A percentile compares a stretch with the other conserved stretches of the same genome.
Evolutionary conservation across 2,888 invertebrate genomes (phyloP).

Genomic region (Celastrina argiolus): DNA sequence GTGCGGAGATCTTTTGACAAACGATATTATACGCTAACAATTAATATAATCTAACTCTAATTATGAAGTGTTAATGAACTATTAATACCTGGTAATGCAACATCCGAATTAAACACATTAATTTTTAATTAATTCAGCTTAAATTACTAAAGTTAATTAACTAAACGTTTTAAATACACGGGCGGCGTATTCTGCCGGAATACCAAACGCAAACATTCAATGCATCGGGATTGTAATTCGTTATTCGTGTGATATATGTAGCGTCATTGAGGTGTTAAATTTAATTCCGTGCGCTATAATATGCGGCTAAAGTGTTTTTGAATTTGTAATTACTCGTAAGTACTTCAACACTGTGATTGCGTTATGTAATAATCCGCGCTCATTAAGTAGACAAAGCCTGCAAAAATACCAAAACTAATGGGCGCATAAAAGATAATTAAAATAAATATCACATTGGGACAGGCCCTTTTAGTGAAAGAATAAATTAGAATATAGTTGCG

Average conservation of each 20-base stretch:
- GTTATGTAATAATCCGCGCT: not conserved
- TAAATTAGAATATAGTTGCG: not conserved
- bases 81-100: not conserved
- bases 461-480: not conserved
- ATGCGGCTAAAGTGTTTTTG: not conserved
- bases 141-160: conserved; percentile 11
- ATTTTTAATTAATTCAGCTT: not conserved
- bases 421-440: conserved; percentile 5
- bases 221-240: conserved; percentile 3
- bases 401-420: not conserved
- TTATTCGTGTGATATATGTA: conserved; percentile 8
- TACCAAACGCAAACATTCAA: conserved; percentile 9
- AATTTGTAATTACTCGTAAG: conserved; percentile 3
- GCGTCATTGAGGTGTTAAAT: conserved; percentile 1
- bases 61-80: not conserved
- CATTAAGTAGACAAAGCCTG: not conserved
- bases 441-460: not conserved
- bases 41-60: not conserved
- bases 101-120: not conserved
- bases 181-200: not conserved
- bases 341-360: not conserved
- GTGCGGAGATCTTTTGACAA: not conserved
- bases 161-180: conserved; percentile 10
- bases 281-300: not conserved
- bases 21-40: not conserved